Percentiles rank a stretch among this genome's conserved stretches.
These are phyloP conservation scores for Atherinosoma microstoma DNA, from an alignment of 2,797 vertebrate genomes.

Conservation along the genomic window DNA sequence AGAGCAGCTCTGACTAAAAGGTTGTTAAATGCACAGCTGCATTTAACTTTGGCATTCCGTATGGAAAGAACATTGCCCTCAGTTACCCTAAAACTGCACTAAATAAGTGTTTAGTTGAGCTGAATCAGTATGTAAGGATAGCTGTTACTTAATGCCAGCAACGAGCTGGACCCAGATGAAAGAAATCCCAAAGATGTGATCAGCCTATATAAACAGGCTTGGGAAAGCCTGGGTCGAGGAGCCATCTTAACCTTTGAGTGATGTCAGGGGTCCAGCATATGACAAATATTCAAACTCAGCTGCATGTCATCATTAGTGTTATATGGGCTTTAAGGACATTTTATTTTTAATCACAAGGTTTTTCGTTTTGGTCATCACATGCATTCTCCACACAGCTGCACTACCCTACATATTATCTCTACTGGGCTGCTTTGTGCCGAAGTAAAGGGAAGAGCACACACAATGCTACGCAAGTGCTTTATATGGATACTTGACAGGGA, in stretches of 20 bases:
- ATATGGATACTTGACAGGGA: conserved; percentile 82
- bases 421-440: conserved; percentile 62
- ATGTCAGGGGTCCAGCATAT: conserved; percentile 43
- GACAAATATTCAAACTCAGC: conserved; percentile 45
- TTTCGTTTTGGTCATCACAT: conserved; percentile 10
- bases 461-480: conserved; percentile 81
- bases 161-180: conserved; percentile 48
- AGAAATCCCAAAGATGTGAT: conserved; percentile 41
- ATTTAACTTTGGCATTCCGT: conserved; percentile 41
- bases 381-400: conserved; percentile 61
- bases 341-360: background rate
- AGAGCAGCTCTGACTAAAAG: conserved; percentile 34
- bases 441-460: conserved; percentile 81
- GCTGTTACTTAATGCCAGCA: conserved; percentile 36
- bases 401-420: conserved; percentile 61
- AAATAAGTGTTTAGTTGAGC: conserved; percentile 32
- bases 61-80: conserved; percentile 30
- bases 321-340: conserved; percentile 40
- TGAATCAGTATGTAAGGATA: conserved; percentile 24
- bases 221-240: conserved; percentile 54
- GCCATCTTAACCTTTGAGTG: conserved; percentile 29
- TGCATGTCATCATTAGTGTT: conserved; percentile 39
- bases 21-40: conserved; percentile 49
- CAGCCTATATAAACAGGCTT: conserved; percentile 45
- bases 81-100: conserved; percentile 31